phyloP scores from a whole-genome alignment of 2,797 vertebrate species.

The Gouania willdenowi region DNA sequence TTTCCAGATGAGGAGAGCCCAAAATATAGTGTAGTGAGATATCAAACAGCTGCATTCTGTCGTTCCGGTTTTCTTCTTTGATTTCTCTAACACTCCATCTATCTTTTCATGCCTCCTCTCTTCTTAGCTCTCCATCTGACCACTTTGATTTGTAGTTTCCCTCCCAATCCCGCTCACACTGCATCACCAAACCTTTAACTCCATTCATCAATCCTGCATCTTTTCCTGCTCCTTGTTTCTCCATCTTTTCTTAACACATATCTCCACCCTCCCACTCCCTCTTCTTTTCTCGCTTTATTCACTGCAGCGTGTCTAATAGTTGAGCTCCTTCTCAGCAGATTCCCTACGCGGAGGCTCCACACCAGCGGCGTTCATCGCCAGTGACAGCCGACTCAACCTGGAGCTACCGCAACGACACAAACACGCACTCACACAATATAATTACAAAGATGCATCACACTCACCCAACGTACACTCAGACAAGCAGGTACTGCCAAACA shows the following conservation, averaged over 20 bases:
- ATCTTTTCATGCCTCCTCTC: neutral
- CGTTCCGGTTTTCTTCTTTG: neutral
- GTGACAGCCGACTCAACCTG: slow-evolving; percentile 37
- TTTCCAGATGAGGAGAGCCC: no score
- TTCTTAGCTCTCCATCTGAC: slow-evolving; percentile 5
- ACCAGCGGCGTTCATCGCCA: slow-evolving; percentile 48
- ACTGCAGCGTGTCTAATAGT: slow-evolving; percentile 71
- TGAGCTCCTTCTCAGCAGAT: slow-evolving; percentile 58
- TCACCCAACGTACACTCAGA: neutral
- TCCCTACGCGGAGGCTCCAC: slow-evolving; percentile 43
- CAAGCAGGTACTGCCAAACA: neutral
- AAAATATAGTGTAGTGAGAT: no score
- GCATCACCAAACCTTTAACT: slow-evolving; percentile 4
- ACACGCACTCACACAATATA: slow-evolving; percentile 3
- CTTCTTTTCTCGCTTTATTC: slow-evolving; percentile 40
- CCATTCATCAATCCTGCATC: slow-evolving; percentile 15
- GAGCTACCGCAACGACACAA: slow-evolving; percentile 18
- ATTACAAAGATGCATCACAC: neutral
- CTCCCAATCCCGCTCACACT: slow-evolving; percentile 12
- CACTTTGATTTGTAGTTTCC: slow-evolving; percentile 14
- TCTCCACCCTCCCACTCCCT: slow-evolving; percentile 16
- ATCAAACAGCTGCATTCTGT: slow-evolving; percentile 6
- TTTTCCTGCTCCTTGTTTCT: slow-evolving; percentile 8
- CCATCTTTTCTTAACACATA: slow-evolving; percentile 24
- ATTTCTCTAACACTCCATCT: neutral